Base-by-base conservation (phyloP, 2,797 vertebrate species). In the Spea hammondii region DNA sequence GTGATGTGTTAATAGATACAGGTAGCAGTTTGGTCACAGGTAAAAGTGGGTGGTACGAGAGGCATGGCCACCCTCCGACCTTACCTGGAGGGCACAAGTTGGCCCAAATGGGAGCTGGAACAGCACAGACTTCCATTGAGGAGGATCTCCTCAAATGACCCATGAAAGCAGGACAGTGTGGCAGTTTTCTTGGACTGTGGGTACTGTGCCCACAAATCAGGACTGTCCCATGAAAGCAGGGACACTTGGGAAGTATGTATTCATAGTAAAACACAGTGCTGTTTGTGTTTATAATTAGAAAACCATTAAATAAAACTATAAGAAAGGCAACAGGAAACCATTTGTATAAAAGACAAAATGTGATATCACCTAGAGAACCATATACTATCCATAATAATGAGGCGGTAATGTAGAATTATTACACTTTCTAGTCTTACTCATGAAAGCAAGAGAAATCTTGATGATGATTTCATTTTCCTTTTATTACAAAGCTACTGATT, bases 371-470 rank as follows among this genome's bases (percentile, higher is more conserved):
- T 74, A 65, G 65, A 65, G 78, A 64, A 53, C 32, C 0, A 12
- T 55, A 49, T 44, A 32, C 49, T 65, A 44, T 44, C 11, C 49
- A 51, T 75, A 48, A 70, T 70, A 69, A 12, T 48, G 5, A 62
- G 32, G 14, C 70, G 32, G 54, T 64, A 62, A 72, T 73, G 48
- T 49, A 51, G 57, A 48, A 68, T 77, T 59, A 73, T 77, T 73
- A 48, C 54, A 64, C 17, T 68, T 46, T 59, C 11, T 65, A 8
- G 17, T 47, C 44, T 54, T 6, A 6, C 49, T 47, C 55, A 54
- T 82, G 77, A 77, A 67, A 82, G 50, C 54, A 73, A 77, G 44
- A 68, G 74, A 69, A 73, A 77, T 69, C 55, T 69, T 70, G 55
- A 77, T 76, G 69, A 72, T 73, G 64, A 77, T 82, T 60, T 73